phyloP scores from a whole-genome alignment of 2,113 vertebrate species.

The Peromyscus polionotus region DNA sequence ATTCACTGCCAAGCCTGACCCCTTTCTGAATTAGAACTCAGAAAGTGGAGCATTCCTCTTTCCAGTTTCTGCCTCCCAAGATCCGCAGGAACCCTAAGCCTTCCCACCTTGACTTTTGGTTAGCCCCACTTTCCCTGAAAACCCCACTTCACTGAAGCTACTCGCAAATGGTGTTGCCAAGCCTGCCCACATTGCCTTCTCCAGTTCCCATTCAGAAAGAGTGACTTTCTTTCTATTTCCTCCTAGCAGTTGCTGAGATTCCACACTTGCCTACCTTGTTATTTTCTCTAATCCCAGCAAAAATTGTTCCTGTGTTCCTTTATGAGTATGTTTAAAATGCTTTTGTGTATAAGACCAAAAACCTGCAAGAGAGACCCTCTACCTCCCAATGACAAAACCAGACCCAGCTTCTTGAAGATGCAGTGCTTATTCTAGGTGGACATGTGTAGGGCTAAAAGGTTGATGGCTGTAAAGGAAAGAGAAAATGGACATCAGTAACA shows the following conservation, averaged over 20 bases:
- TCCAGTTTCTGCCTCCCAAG: not conserved
- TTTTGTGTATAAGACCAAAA: not conserved
- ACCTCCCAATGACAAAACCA: not conserved
- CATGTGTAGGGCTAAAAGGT: not conserved
- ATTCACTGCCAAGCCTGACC: not conserved
- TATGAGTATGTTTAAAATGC: not conserved
- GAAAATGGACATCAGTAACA: not conserved
- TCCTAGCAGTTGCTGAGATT: not conserved
- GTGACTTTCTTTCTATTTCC: not conserved
- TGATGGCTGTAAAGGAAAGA: not conserved
- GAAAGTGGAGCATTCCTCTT: not conserved
- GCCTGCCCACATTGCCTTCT: not conserved
- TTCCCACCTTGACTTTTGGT: rapidly evolving
- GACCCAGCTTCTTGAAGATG: not conserved
- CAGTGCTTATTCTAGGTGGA: not conserved
- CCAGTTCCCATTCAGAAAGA: not conserved
- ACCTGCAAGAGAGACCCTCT: not conserved
- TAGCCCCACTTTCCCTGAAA: not conserved
- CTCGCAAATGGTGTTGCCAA: not conserved
- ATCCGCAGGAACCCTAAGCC: not conserved
- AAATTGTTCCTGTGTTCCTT: not conserved
- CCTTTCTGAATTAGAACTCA: not conserved
- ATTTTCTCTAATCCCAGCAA: not conserved
- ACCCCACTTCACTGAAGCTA: not conserved
- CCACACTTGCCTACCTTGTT: no score